Base-by-base conservation (phyloP, 1,140 invertebrate genomes). In the Aphaenogaster ashmeadi region DNA sequence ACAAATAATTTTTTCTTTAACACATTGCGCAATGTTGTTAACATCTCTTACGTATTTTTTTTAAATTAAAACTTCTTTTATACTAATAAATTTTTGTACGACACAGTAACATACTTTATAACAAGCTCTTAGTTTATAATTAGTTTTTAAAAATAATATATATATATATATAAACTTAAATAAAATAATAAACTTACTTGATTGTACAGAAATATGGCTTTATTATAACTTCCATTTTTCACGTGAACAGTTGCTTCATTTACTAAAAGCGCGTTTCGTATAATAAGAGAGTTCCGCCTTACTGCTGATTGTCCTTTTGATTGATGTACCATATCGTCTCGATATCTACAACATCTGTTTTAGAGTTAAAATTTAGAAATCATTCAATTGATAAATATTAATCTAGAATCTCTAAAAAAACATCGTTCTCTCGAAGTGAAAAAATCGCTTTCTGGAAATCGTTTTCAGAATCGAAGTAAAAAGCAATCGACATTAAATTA, bases 221-320 rank as follows among this genome's bases (percentile, higher is more conserved):
- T 97, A 13, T 96, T 95, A 86, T 97, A 97, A 92, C 97, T 96
- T 15, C 97, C 96, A 89, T 96, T 96, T 95, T 98, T 97, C 87
- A 97, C 95, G 90, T 98, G 97, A 81, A 96, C 97, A 1, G 96
- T 96, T 27, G 97, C 97, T 94, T 98, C 97, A 92, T 98, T 97
- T 33, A 97, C 96, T 77, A 96, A 94, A 21, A 96, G 88, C 91
- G 97, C 96, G 33, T 96, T 96, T 89, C 92, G 91, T 9, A 91
- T 66, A 15, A 69, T 9, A 60, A 64, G 36, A 4, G 80, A 36
- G 27, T 95, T 94, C 67, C 96, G 96, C 33, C 94, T 95, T 6
- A 92, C n/a, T 44, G 41, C 18, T 38, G 92, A 93, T 88, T 96
- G 96, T 93, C 93, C 11, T 77, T 89, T 89, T 9, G 47, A 27